Evolutionary conservation across 2,113 vertebrate genomes (phyloP).

Genomic region (Cynocephalus volans): DNA sequence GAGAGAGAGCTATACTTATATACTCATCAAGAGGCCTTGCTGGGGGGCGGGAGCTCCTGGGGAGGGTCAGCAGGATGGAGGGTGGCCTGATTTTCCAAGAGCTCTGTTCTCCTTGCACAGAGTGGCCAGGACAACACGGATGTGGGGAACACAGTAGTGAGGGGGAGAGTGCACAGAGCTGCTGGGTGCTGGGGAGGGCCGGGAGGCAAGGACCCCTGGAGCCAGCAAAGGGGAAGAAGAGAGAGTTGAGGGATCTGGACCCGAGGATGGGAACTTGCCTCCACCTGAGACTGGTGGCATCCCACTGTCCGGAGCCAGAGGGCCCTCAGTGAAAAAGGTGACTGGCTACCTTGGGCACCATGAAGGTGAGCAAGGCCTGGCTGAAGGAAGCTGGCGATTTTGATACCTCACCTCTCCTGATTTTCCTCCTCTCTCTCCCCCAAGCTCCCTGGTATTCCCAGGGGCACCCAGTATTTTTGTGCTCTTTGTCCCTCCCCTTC

Average conservation of each 20-base stretch:
- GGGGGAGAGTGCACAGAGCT: background rate
- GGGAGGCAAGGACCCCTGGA: background rate
- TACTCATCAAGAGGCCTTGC: no score
- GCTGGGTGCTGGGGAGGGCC: no score
- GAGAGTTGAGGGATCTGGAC: background rate
- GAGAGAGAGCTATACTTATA: background rate
- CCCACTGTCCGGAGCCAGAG: background rate
- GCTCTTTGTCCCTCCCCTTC: background rate
- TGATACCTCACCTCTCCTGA: no score
- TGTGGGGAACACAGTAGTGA: background rate
- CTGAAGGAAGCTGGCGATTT: background rate
- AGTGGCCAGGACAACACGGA: accelerated
- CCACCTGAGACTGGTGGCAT: background rate
- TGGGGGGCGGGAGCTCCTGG: no score
- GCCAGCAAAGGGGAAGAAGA: background rate
- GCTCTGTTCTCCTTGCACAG: background rate
- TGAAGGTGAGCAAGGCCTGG: background rate
- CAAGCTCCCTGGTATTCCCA: background rate
- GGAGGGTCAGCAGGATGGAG: background rate
- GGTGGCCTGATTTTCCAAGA: no score
- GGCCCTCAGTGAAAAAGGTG: no score
- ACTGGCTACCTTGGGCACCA: background rate
- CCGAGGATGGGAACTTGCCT: accelerated
- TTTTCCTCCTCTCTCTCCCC: background rate
- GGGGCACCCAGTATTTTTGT: background rate